phyloP scores from a whole-genome alignment of 2,113 vertebrate species.

The Brachionichthys hirsutus region DNA sequence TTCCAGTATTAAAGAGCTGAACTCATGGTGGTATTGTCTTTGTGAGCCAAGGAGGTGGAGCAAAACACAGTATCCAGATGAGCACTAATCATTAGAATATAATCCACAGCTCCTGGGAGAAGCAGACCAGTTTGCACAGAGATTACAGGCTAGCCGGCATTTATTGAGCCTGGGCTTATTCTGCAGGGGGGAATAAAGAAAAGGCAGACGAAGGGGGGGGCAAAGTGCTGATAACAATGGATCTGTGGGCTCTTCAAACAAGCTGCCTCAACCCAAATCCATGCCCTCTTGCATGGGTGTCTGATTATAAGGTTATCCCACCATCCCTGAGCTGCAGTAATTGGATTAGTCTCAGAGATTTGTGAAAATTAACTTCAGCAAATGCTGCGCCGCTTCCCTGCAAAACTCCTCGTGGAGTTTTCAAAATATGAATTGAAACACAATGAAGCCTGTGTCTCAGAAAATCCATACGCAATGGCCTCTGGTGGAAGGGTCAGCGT shows the following conservation, averaged over 20 bases:
- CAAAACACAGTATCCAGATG: slow-evolving; percentile 76
- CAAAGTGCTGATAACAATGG: slow-evolving; percentile 77
- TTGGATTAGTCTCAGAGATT: slow-evolving; percentile 85
- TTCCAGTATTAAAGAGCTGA: slow-evolving; percentile 56
- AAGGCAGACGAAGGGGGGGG: slow-evolving; percentile 62
- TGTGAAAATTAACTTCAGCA: slow-evolving; percentile 80
- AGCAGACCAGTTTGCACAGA: slow-evolving; percentile 75
- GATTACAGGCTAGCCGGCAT: slow-evolving; percentile 74
- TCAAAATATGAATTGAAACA: slow-evolving; percentile 65
- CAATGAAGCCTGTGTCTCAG: slow-evolving; percentile 26
- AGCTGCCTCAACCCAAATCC: slow-evolving; percentile 73
- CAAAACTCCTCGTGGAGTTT: slow-evolving; percentile 65
- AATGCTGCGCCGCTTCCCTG: slow-evolving; percentile 58
- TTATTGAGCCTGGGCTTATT: slow-evolving; percentile 77
- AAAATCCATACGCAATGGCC: slow-evolving; percentile 22
- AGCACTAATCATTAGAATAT: slow-evolving; percentile 80
- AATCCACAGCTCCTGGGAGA: slow-evolving; percentile 77
- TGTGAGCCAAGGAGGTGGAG: slow-evolving; percentile 70
- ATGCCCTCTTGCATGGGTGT: slow-evolving; percentile 77
- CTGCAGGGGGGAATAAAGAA: slow-evolving; percentile 75
- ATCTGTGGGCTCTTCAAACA: slow-evolving; percentile 77
- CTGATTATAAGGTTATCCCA: slow-evolving; percentile 82
- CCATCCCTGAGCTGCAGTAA: slow-evolving; percentile 77
- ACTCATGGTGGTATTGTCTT: slow-evolving; percentile 62
- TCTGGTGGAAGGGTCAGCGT: slow-evolving; percentile 8